Base-by-base conservation (phyloP, 1,140 invertebrate species). In the Metaphire vulgaris region DNA sequence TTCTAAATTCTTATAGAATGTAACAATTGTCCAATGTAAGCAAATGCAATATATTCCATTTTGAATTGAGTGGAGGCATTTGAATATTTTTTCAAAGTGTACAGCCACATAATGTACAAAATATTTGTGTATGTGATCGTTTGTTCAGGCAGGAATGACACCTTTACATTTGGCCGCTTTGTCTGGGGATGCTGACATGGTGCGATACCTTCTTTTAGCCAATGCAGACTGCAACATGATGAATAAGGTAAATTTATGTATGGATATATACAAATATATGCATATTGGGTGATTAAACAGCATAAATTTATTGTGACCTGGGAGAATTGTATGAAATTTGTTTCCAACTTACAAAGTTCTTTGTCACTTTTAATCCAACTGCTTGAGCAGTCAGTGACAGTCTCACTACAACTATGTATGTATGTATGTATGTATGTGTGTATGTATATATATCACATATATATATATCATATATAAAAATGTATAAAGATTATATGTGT, bases 111-210 rank as follows among this genome's bases (percentile, higher is more conserved):
- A n/a, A n/a, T n/a, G n/a, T n/a, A n/a, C n/a, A n/a, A n/a, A n/a
- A n/a, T n/a, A n/a, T n/a, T n/a, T n/a, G n/a, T n/a, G n/a, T n/a
- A 56, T 56, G 21, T 56, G 41, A 56, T 56, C 21, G 41, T 56
- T 56, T 33, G 73, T 79, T 1, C 77, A 87, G 82, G 88, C 89
- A 79, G 91, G 91, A 16, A 83, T 90, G 30, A 91, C 89, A 81
- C 91, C 92, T 0, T 83, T 94, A 31, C 92, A 94, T 81, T 84
- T 92, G 74, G 92, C 92, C 76, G 90, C 91, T 65, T 89, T 90
- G 81, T 86, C 90, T 81, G 92, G 92, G 2, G 89, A 92, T 81
- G 91, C 90, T 69, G 90, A 93, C 82, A 88, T 93, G 80, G 91
- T 92, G 31, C 88, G 91, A 79, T 90, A 90, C 82, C 87, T 94